Evolutionary conservation across 64 coral and sea anemone species (phyloP).

Genomic region (Porites lutea): DNA sequence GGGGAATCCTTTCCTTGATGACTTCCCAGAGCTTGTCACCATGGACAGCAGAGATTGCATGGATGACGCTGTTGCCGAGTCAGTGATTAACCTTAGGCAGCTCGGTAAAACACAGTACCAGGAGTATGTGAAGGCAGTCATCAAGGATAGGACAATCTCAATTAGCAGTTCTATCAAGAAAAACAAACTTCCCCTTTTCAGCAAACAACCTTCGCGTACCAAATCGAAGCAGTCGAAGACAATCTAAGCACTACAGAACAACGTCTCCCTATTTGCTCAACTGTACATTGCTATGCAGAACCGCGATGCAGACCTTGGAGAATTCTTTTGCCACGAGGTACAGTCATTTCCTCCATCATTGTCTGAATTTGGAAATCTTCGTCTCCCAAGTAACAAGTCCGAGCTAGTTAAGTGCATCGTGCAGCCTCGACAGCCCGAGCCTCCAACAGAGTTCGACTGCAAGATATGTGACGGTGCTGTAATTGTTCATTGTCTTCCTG

Average conservation of each 20-base stretch:
- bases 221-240: slow-evolving; percentile 51
- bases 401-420: slow-evolving; percentile 48
- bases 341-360: slow-evolving; percentile 54
- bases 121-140: not conserved
- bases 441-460: slow-evolving; percentile 13
- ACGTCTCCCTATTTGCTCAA: slow-evolving; percentile 21
- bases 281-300: slow-evolving; percentile 50
- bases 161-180: slow-evolving; percentile 36
- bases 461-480: slow-evolving; percentile 57
- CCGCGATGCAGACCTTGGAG: slow-evolving; percentile 26
- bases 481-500: slow-evolving; percentile 62
- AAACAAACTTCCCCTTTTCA: slow-evolving; percentile 48
- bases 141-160: not conserved
- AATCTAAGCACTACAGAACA: slow-evolving; percentile 3
- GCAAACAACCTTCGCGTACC: not conserved
- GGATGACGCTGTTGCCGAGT: not conserved
- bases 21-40: slow-evolving; percentile 53
- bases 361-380: slow-evolving; percentile 75
- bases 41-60: slow-evolving; percentile 31
- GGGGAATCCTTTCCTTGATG: slow-evolving; percentile 43
- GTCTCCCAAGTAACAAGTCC: slow-evolving; percentile 52
- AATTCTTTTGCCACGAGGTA: slow-evolving; percentile 62
- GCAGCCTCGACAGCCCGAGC: not conserved
- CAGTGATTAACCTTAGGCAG: no score
- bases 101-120: not conserved